Evolutionary conservation across 1,140 invertebrate species (phyloP), one percentile per base, ranked within the genome.

Genomic region (Cepaea nemoralis): DNA sequence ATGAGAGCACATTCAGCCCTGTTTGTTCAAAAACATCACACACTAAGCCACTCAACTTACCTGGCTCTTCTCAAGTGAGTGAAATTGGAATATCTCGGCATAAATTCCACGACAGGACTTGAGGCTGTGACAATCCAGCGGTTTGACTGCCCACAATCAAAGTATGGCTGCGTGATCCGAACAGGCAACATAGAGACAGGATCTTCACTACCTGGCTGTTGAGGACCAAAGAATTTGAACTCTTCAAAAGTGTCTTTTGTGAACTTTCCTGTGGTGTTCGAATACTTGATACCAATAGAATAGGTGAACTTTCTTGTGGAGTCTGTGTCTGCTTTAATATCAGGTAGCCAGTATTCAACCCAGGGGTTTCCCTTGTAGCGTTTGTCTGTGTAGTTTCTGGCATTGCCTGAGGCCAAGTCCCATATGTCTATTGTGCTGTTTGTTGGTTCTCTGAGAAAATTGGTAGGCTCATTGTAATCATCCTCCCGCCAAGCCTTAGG

Each of bases 71-170:
- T 96, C 88, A 99, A 95, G 91, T 99, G 98, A 86, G 97, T 94
- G 90, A 96, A 99, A 84, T 95, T 94, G 19, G 86, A 86, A 90
- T 99, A 98, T 66, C 98, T 92, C 8, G 97, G 97, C 92, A 96
- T 98, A 78, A 98, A 97, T 91, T 99, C 98, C 70, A 96, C 96
- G 73, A 99, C 95, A 0, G 98, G 98, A 77, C 97, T 95, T 12
- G 97, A 95, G 42, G 97, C 98, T 75, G 94, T 96, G 3, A 99
- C 95, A 16, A 99, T 92, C 98, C 98, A 99, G 90, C 97, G 96
- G 92, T 99, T 98, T 0, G 97, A 96, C 85, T 97, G 93, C 19
- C 95, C 96, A 91, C 98, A 99, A 92, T 99, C 98, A 92, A 98
- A 99, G 91, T 99, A 99, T 0, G 98, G 98, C 69, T 95, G 92